Evolutionary conservation across 2,888 invertebrate species (phyloP), one percentile per base, ranked within the genome.

Genomic region (Sinopyrophorus schimmeli): DNA sequence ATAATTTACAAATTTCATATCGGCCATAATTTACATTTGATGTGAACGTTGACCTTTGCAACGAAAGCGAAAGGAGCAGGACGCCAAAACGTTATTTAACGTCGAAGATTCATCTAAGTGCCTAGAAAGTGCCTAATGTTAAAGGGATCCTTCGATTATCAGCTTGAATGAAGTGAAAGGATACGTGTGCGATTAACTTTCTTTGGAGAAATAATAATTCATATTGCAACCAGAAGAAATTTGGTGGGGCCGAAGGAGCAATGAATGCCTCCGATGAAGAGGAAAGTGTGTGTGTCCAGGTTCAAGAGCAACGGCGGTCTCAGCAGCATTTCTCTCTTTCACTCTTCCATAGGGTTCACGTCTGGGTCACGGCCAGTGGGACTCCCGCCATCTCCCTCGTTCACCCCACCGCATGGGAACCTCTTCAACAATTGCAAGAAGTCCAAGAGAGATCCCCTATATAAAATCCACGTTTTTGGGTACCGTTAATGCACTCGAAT

Each of bases 351-450:
- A 41, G 30, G 31, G 30, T 47, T 40, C 44, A 43, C 37, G 55
- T 56, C 50, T 58, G 49, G 61, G 61, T 62, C 60, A 58, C 30
- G 58, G 60, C 56, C 59, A 55, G 17, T 18, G 44, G 40, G 37
- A 46, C 49, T 48, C 51, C 54, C 52, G 48, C 52, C 54, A 41
- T 37, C 43, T 31, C n/a, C n/a, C n/a, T n/a, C 14, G 27, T 11
- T n/a, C 30, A 47, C 53, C 57, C 58, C 60, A 55, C 56, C 47
- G 47, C 26, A 24, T 42, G 49, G 18, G 35, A 51, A 26, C 21
- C 31, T 48, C 50, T 47, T 40, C 32, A 40, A 38, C 47, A 53
- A 42, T 41, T 20, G 32, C 48, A 26, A 34, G 42, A 46, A 43
- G 30, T 21, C 20, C 23, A 31, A 47, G 48, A 28, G 54, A 47